Evolutionary conservation across 2,113 vertebrate genomes (phyloP), one percentile per base, ranked within the genome.

Genomic region (Periophthalmus modestus): DNA sequence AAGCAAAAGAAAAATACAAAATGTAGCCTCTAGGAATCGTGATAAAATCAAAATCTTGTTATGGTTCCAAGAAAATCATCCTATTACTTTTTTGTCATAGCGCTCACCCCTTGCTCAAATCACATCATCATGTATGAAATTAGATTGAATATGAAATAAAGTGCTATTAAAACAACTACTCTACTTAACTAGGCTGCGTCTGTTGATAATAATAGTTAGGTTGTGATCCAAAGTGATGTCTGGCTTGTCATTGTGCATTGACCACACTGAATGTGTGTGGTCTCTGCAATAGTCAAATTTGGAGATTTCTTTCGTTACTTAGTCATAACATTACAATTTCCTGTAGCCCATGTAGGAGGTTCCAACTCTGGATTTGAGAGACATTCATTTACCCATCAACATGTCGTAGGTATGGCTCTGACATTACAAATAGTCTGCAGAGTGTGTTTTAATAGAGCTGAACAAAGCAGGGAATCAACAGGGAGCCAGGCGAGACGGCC

Each of bases 231-330:
- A 82, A 81, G 13, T 33, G 54, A 80, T 69, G 68, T 81, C 79
- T 63, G 74, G 46, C 74, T 78, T 39, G 2, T 48, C 77, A 65
- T 48, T 34, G 71, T 68, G 50, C 33, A 55, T 73, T 48, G 12
- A 33, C 73, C 73, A 72, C 82, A 76, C 33, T 50, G 72, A 68
- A 85, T 82, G 72, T 28, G 47, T 77, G 15, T 77, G 7, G 82
- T 73, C 91, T 77, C 81, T 66, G 83, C 70, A 78, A 91, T 87
- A 89, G 87, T 92, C 91, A 91, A 85, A 76, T 86, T 87, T 91
- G 86, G 90, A 89, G 71, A 63, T 74, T 84, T 81, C 80, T 92
- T 70, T 85, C 88, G 91, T 89, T 89, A 89, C 84, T 70, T 19
- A 16, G 62, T 72, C 75, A 82, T 28, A 28, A 28, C 28, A 28